Percentiles rank a stretch among this genome's conserved stretches.
These are phyloP conservation scores for Gobio occitaniae DNA, from an alignment of 2,797 vertebrate species.

Conservation along the genomic window DNA sequence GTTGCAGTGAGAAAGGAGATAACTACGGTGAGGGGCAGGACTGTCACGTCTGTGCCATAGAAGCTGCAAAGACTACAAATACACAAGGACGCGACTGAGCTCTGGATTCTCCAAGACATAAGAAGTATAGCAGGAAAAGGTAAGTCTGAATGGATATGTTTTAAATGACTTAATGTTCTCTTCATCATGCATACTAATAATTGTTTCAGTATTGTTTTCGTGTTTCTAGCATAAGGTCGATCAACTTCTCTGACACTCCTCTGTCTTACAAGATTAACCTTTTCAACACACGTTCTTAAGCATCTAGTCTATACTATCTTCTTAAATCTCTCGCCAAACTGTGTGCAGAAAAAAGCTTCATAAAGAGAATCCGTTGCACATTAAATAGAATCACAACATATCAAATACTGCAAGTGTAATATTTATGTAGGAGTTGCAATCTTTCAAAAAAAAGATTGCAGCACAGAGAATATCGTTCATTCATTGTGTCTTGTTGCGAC, in stretches of 20 bases:
- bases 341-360: not conserved
- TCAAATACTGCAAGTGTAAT: not conserved
- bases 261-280: not conserved
- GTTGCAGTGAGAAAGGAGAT: conserved; percentile 34
- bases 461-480: not conserved
- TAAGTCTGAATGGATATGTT: not conserved
- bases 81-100: conserved; percentile 3
- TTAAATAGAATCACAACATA: not conserved
- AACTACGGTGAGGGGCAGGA: conserved; percentile 36
- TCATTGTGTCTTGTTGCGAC: not conserved
- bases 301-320: not conserved
- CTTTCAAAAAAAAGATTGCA: not conserved
- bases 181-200: not conserved
- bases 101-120: not conserved
- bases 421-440: not conserved
- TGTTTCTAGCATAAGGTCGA: not conserved
- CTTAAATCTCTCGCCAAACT: not conserved
- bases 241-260: not conserved
- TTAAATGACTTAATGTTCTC: not conserved
- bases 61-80: conserved; percentile 17
- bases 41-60: conserved; percentile 39
- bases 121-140: conserved; percentile 17
- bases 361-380: not conserved
- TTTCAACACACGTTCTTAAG: not conserved
- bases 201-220: not conserved